Evolutionary conservation across 2,797 vertebrate genomes (phyloP), one percentile per base, ranked within the genome.

Genomic region (Acrossocheilus fasciatus): DNA sequence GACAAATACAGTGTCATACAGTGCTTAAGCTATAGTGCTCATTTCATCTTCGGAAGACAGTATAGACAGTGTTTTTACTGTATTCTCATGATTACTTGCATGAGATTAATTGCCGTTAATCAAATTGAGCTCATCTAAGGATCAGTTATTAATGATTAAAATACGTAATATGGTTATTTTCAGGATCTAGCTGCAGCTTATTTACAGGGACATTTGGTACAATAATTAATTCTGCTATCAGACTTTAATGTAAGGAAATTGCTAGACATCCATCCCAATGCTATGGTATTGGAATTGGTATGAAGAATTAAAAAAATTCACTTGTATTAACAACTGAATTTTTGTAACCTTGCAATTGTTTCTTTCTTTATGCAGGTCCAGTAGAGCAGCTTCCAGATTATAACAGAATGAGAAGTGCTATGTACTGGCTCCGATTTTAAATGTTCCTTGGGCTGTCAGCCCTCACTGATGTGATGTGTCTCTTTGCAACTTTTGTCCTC

Each of bases 341-440:
- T 69, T 68, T 84, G 18, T 92, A 66, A 92, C 50, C 39, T 54
- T 4, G 14, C 36, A 6, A 15, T 1, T 1, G 52, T 81, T 50
- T 0, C 0, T 87, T n/a, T 80, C 18, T 80, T 47, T 74, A 78
- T 91, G 85, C 93, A 99, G 98, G 98, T 92, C 98, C 98, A 14
- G 39, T 97, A 0, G 98, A 99, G 89, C 97, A 98, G 94, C 95
- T 99, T 30, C 93, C 98, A 0, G 98, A 99, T 94, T 99, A 99
- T 96, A 99, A 99, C 95, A 96, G 98, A 92, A 93, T 98, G 92
- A 98, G 98, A 88, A 98, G 97, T 7, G 95, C 91, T 90, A 99
- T 99, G 98, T 99, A 97, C 95, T 99, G 98, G 98, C 92, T 99
- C 83, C 96, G 98, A 82, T 96, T 98, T 92, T 99, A 97, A 94